Evolutionary conservation across 2,888 invertebrate genomes (phyloP), one percentile per base, ranked within the genome.

Genomic region (Unio pictorum): DNA sequence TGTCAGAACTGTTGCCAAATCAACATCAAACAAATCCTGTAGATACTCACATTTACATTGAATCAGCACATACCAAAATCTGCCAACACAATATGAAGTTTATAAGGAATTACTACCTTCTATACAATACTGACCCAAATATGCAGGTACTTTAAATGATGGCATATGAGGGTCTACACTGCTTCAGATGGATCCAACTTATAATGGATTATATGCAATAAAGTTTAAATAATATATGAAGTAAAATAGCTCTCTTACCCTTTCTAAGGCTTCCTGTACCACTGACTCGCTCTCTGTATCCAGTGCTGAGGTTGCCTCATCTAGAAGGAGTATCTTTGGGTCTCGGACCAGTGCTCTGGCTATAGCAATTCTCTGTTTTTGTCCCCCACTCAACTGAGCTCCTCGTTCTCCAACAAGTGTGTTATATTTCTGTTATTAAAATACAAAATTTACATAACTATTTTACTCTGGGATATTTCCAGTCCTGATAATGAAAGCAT

Each of bases 211-310:
- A 18, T 18, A 54, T 20, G 45, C 6, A 1, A 11, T 45, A 45
- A 45, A 45, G 45, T 11, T 11, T 1, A 15, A 45, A 11, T 45
- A 15, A 45, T 2, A 45, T 45, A 15, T 45, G 15, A 1, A 45
- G 15, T 45, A 45, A 0, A 45, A 45, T 15, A 45, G 3, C 45
- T 8, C 4, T 28, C 61, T 69, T 74, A 87, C 92, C 85, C 87
- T 94, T 72, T 92, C 92, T 15, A 92, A 86, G 23, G 92, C 96
- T 23, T 93, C 93, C 90, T 97, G 96, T 0, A 97, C 96, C 87
- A 86, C 77, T 45, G 84, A 75, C 79, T 89, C 89, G 76, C 88
- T 88, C 72, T 89, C 88, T 7, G 86, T 86, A 68, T 89, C 89
- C 45, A 89, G 76, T 11, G 89, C 88, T 5, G 88, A 88, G 17